Percentiles rank a stretch among this genome's conserved stretches.
phyloP scores from a whole-genome alignment of 1,140 invertebrate species.

The Lasioglossum baleicum region DNA sequence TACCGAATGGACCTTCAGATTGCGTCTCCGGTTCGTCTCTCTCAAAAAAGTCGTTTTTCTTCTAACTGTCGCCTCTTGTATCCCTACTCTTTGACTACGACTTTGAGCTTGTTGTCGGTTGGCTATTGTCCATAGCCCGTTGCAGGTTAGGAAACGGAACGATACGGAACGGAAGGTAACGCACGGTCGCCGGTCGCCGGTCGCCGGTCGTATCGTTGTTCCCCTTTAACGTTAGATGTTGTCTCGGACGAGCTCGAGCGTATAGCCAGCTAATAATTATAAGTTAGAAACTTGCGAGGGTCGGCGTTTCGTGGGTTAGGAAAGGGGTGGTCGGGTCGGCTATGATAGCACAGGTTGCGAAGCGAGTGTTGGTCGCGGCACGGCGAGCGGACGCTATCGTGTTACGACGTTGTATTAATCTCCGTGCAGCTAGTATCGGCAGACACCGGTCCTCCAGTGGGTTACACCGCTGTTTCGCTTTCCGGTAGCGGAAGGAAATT shows the following conservation, averaged over 20 bases:
- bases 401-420: constrained; percentile 76
- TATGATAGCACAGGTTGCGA: constrained; percentile 30
- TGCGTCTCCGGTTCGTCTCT: too few relatives aligned
- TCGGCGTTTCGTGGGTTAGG: constrained; percentile 63
- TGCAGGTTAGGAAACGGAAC: too few relatives aligned
- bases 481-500: constrained; percentile 39
- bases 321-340: constrained; percentile 16
- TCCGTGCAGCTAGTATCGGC: constrained; percentile 70
- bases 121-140: too few relatives aligned
- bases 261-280: constrained; percentile 70
- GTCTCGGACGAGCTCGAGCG: constrained; percentile 49
- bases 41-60: too few relatives aligned
- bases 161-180: not conserved
- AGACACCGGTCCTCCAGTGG: constrained; percentile 54
- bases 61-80: too few relatives aligned
- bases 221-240: constrained; percentile 49
- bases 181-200: not conserved
- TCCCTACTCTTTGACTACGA: too few relatives aligned
- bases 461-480: constrained; percentile 42
- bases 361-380: constrained; percentile 66
- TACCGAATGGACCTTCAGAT: too few relatives aligned
- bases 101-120: too few relatives aligned
- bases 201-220: constrained; percentile 41
- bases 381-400: constrained; percentile 71
- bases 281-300: constrained; percentile 70